Percentiles rank a stretch among this genome's conserved stretches.
phyloP scores from a whole-genome alignment of 2,888 invertebrate genomes.

The Sphaeridia pumilis region DNA sequence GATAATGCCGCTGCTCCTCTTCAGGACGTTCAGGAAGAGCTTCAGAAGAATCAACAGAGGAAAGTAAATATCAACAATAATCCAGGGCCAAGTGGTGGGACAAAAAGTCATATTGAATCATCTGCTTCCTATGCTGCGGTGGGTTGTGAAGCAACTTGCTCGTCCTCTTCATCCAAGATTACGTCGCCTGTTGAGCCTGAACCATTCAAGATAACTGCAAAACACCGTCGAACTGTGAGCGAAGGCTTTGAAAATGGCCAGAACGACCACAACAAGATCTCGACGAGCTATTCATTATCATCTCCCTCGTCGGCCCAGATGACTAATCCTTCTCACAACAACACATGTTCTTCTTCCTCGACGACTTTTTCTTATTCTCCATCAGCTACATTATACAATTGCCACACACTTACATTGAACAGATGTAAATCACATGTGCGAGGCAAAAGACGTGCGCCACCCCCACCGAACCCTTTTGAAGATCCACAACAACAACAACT shows the following conservation, averaged over 20 bases:
- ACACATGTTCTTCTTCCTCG: conserved; percentile 6
- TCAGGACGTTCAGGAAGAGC: neutral
- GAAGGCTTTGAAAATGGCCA: conserved; percentile 12
- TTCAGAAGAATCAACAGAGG: neutral
- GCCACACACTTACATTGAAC: conserved; percentile 1
- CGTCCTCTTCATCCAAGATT: too few relatives aligned
- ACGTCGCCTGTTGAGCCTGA: neutral
- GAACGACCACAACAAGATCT: too few relatives aligned
- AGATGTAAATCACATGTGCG: conserved; percentile 21
- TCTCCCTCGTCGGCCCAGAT: too few relatives aligned
- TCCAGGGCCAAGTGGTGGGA: conserved; percentile 1
- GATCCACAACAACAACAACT: conserved; percentile 13
- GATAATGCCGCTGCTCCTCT: too few relatives aligned
- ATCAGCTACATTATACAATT: neutral
- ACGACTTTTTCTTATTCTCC: neutral
- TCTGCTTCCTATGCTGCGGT: neutral
- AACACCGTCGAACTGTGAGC: conserved; percentile 7
- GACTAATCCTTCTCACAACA: neutral
- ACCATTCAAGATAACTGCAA: neutral
- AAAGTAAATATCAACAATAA: neutral
- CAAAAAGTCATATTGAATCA: neutral
- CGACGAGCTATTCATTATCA: too few relatives aligned
- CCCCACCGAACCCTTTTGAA: conserved; percentile 34
- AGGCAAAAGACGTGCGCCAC: conserved; percentile 33
- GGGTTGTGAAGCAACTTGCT: too few relatives aligned